Conservation (phyloP, 1,140 invertebrate species). For the Phthorimaea operculella region DNA sequence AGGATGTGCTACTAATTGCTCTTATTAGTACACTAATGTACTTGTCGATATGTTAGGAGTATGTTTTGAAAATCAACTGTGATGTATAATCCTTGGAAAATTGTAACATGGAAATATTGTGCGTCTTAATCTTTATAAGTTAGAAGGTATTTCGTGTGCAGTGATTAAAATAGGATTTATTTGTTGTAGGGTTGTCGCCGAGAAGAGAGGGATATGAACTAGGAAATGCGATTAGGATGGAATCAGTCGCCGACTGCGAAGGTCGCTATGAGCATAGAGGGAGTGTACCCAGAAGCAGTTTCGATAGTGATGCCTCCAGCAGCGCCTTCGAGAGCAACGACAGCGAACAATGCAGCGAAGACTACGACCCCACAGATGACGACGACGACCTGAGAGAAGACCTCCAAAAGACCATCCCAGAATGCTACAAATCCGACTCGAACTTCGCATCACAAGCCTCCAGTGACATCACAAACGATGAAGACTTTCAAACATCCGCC, state of each 20-base stretch:
- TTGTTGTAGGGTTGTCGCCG: conserved; percentile 48
- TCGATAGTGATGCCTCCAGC: conserved; percentile 49
- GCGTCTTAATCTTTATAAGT: conserved; percentile 19
- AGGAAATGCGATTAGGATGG: conserved; percentile 61
- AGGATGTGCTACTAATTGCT: conserved; percentile 35
- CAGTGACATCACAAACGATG: conserved; percentile 53
- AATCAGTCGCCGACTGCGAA: conserved; percentile 49
- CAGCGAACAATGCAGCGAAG: conserved; percentile 40
- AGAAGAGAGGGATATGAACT: conserved; percentile 51
- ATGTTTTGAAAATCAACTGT: conserved; percentile 12
- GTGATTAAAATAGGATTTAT: conserved; percentile 5
- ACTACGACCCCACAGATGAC: conserved; percentile 43
- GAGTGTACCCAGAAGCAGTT: conserved; percentile 43
- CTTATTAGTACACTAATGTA: conserved; percentile 42
- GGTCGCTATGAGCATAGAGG: conserved; percentile 51
- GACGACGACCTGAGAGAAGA: conserved; percentile 58
- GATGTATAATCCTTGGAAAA: conserved; percentile 55
- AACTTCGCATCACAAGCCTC: conserved; percentile 54
- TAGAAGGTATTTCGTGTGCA: conserved; percentile 9
- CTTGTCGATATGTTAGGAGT: conserved; percentile 27
- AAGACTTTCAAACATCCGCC: conserved; percentile 60
- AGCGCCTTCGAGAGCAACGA: conserved; percentile 42
- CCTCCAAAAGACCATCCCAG: conserved; percentile 52
- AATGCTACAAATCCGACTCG: conserved; percentile 58
- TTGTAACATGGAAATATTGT: conserved; percentile 41